Evolutionary conservation across 2,888 invertebrate genomes (phyloP), one percentile per base, ranked within the genome.

Genomic region (Dorcus hopei): DNA sequence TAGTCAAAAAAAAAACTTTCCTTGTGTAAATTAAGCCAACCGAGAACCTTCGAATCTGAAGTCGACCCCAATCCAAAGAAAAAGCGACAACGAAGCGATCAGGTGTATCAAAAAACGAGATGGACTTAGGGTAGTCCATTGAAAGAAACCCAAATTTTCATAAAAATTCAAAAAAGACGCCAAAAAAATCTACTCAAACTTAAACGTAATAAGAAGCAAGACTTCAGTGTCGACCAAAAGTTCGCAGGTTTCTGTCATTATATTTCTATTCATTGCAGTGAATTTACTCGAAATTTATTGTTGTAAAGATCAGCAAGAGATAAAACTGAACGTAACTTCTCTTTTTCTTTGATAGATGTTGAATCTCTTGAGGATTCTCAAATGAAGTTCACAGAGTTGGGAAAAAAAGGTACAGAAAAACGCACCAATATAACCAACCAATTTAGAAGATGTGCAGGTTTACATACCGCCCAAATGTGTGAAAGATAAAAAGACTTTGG

Each of bases 391-490:
- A 14, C 11, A 23, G 11, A 2, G 11, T 19, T n/a, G 33, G 38
- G 14, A 4, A 23, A 45, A 56, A n/a, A 55, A 42, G 42, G 26
- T 39, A 14, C 14, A 8, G 56, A 56, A 33, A 56, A 56, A 9
- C 7, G 23, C 7, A 33, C 33, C 5, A 49, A 50, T 38, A 14
- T 39, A 11, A 56, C 38, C n/a, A 11, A 56, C 38, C n/a, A 51
- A 43, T 26, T 42, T 51, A n/a, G 43, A 51, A 7, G 51, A 49
- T 8, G 47, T 56, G 14, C 56, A 56, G 33, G 56, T 43, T 14
- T 26, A 26, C 26, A 11, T 56, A 39, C 45, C 9, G n/a, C 14
- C 49, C 7, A 42, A 43, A 23, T 33, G 43, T 33, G 49, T 55
- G 9, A 55, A 51, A 45, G 56, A 56, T 39, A 56, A 56, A 26